Evolutionary conservation across 2,797 vertebrate species (phyloP).

Genomic region (Nothura maculosa): DNA sequence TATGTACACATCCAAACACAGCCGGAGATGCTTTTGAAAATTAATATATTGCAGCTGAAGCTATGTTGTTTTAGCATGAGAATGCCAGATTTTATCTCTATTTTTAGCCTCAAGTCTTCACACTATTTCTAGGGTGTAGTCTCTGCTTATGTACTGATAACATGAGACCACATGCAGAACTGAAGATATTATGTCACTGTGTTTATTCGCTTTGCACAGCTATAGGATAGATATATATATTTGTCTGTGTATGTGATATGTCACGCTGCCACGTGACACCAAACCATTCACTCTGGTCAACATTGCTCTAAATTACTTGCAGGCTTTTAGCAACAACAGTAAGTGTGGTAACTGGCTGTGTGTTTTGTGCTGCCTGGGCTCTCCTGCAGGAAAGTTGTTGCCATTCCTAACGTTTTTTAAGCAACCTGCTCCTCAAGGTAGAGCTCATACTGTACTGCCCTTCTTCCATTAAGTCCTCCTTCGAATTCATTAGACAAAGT

Average conservation of each 20-base stretch:
- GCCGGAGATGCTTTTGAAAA: background rate
- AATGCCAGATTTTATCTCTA: background rate
- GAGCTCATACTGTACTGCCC: background rate
- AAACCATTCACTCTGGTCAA: constrained; percentile 52
- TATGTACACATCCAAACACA: background rate
- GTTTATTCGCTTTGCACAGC: background rate
- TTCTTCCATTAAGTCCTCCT: constrained; percentile 55
- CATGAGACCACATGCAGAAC: background rate
- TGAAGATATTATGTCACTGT: background rate
- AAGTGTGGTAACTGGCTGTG: constrained; percentile 22
- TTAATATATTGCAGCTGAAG: background rate
- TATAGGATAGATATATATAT: background rate
- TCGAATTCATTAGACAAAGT: constrained; percentile 43
- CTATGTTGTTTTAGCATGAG: background rate
- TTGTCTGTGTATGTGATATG: background rate
- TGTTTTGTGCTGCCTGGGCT: constrained; percentile 50
- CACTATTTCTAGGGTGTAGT: background rate
- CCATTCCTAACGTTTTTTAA: constrained; percentile 20
- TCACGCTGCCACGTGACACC: background rate
- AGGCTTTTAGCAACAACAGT: constrained; percentile 55
- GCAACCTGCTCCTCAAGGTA: constrained; percentile 37
- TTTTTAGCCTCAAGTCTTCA: background rate
- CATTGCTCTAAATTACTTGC: constrained; percentile 73
- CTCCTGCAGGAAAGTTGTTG: constrained; percentile 41
- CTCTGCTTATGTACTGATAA: background rate